Conservation (phyloP, 2,113 vertebrate genomes). For the Mystacornis crossleyi region DNA sequence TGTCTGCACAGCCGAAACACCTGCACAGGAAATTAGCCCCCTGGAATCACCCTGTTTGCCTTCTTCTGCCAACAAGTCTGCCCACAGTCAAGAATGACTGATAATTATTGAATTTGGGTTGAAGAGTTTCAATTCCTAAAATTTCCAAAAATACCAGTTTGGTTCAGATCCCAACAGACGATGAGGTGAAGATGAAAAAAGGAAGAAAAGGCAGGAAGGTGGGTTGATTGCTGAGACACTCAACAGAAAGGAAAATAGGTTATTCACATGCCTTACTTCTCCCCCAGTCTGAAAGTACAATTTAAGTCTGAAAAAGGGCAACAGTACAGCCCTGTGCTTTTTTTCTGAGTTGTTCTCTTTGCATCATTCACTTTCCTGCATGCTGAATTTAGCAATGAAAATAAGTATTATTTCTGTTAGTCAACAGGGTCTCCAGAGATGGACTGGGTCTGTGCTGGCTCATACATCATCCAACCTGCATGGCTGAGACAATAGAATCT, state of each 20-base stretch:
- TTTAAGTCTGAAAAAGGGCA: background rate
- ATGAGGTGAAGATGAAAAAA: slow-evolving; percentile 12
- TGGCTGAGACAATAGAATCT: background rate
- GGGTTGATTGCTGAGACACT: background rate
- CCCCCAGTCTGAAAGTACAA: background rate
- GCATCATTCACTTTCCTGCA: background rate
- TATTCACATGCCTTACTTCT: background rate
- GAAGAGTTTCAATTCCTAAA: background rate
- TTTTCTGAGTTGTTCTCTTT: background rate
- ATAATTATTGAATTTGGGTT: slow-evolving; percentile 21
- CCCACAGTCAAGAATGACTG: background rate
- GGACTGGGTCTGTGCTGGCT: slow-evolving; percentile 17
- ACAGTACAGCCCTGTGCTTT: background rate
- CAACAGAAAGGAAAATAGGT: background rate
- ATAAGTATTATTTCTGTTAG: slow-evolving; percentile 24
- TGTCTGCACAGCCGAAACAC: background rate
- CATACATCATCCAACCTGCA: slow-evolving; percentile 20
- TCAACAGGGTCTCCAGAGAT: slow-evolving; percentile 26
- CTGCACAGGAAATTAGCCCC: slow-evolving; percentile 28
- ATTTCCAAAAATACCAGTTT: background rate
- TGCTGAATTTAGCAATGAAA: slow-evolving; percentile 19
- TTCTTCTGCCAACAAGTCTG: slow-evolving; percentile 26
- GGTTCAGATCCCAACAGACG: background rate
- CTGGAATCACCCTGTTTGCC: background rate
- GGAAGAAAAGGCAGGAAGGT: background rate